Evolutionary conservation across 2,797 vertebrate species (phyloP).

Genomic region (Podargus strigoides): DNA sequence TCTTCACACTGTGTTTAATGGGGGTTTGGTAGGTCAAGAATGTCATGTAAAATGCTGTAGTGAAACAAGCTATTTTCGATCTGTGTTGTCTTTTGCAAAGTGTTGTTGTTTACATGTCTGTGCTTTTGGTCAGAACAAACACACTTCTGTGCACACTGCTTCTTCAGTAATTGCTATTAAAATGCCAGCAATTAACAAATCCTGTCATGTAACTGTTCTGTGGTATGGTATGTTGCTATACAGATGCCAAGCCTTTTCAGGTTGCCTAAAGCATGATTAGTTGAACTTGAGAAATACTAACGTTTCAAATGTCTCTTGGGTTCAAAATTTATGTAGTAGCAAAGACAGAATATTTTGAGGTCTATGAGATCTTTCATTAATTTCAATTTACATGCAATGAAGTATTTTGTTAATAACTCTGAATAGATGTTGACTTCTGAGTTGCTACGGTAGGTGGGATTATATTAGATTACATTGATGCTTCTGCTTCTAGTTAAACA

Average conservation of each 20-base stretch:
- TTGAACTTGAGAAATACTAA: neutral
- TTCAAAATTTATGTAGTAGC: neutral
- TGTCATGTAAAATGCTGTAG: fast-evolving
- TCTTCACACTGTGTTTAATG: neutral
- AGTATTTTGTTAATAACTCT: neutral
- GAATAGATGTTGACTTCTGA: neutral
- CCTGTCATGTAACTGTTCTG: neutral
- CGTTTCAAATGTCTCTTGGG: neutral
- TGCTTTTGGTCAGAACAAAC: neutral
- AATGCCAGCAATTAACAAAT: neutral
- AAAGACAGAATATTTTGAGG: neutral
- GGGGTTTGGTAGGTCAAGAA: neutral
- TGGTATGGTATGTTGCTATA: neutral
- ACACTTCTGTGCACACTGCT: neutral
- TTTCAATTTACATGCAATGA: neutral
- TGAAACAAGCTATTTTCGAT: neutral
- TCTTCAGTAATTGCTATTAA: neutral
- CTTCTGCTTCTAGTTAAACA: neutral
- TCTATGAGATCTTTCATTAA: neutral
- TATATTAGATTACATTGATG: neutral
- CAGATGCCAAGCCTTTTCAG: neutral
- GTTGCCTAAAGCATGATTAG: neutral
- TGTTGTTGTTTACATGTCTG: neutral
- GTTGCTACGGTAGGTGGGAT: neutral
- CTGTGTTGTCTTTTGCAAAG: neutral